A percentile compares a stretch with the other conserved stretches of the same genome.
Evolutionary conservation across 2,113 vertebrate species (phyloP).

Genomic region (Noturus placidus): DNA sequence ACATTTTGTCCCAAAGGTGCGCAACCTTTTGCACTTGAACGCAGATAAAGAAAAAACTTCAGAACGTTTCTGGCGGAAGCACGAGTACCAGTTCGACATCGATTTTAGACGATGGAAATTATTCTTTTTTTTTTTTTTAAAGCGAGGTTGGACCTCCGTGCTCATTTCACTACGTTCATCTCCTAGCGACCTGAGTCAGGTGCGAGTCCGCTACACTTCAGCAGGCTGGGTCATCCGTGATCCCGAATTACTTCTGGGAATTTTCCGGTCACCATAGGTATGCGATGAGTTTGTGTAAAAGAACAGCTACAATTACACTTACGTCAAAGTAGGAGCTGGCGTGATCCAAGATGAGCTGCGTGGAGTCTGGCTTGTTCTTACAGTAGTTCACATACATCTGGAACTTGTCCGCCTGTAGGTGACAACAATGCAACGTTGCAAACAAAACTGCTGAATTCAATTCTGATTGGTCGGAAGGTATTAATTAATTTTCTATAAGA

Average conservation of each 20-base stretch:
- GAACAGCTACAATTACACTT: conserved; percentile 63
- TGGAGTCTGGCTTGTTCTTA: conserved; percentile 98
- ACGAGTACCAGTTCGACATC: neutral
- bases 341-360: conserved; percentile 94
- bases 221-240: neutral
- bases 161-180: neutral
- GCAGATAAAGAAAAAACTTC: neutral
- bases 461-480: neutral
- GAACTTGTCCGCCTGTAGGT: conserved; percentile 93
- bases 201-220: neutral
- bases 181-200: neutral
- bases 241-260: neutral
- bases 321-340: conserved; percentile 97
- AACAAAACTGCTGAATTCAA: neutral
- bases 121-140: no score
- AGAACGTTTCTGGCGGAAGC: neutral
- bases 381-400: conserved; percentile 99
- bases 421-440: neutral
- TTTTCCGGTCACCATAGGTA: neutral
- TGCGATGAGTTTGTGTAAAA: neutral
- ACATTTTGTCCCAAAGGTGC: neutral
- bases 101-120: neutral
- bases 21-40: neutral
- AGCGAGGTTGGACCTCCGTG: neutral
- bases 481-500: no score